Conservation (phyloP, 92 coral and sea anemone species). For the Anthopleura xanthogrammica region DNA sequence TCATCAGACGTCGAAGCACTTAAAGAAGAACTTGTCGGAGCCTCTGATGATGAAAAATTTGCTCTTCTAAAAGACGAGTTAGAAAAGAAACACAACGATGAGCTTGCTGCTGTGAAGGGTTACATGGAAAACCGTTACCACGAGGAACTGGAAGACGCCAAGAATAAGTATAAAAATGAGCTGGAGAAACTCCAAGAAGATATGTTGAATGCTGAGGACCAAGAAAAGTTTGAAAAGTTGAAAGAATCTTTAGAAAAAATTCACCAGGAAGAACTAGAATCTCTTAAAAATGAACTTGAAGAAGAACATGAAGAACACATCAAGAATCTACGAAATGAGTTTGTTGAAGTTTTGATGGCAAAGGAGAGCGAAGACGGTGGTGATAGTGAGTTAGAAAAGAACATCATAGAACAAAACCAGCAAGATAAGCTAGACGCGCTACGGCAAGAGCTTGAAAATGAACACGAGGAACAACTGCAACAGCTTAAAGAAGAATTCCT, state of each 20-base stretch:
- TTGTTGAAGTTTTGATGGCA: conserved; percentile 53
- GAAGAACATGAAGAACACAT: conserved; percentile 74
- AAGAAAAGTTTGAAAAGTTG: conserved; percentile 64
- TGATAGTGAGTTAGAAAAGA: not conserved
- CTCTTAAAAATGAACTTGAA: conserved; percentile 66
- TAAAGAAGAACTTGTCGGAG: conserved; percentile 63
- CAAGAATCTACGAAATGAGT: conserved; percentile 59
- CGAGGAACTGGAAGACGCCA: conserved; percentile 62
- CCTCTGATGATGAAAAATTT: conserved; percentile 64
- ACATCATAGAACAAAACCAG: conserved; percentile 42
- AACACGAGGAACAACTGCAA: conserved; percentile 60
- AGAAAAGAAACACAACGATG: conserved; percentile 71
- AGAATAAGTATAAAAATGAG: conserved; percentile 58
- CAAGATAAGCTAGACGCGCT: conserved; percentile 61
- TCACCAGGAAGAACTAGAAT: conserved; percentile 68
- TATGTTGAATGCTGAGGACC: conserved; percentile 66
- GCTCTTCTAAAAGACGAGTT: conserved; percentile 55
- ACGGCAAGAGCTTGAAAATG: conserved; percentile 56
- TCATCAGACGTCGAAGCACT: conserved; percentile 60
- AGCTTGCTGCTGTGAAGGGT: conserved; percentile 57
- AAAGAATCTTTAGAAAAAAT: conserved; percentile 60
- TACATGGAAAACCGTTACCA: conserved; percentile 66
- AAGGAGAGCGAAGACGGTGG: conserved; percentile 31
- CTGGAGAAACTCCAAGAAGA: conserved; percentile 54
- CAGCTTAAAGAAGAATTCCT: conserved; percentile 53